Conservation (phyloP, 2,888 invertebrate species). For the Melitaea athalia region DNA sequence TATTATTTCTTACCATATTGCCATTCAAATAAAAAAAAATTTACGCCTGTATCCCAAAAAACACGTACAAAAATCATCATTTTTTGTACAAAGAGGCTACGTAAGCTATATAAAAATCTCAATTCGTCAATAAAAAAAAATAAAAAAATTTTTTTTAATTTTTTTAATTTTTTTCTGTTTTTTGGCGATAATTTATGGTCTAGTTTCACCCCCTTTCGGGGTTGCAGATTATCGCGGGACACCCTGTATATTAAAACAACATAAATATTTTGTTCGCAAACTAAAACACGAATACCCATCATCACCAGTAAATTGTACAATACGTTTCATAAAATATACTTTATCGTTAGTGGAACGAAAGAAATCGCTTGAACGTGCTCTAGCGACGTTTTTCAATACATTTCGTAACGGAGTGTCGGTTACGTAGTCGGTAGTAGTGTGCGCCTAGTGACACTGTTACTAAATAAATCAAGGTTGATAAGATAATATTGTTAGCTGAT, state of each 20-base stretch:
- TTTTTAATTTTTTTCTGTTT: too few relatives aligned
- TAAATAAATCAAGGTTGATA: slow-evolving; percentile 67
- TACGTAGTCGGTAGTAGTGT: slow-evolving; percentile 32
- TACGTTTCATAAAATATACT: background rate
- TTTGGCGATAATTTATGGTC: too few relatives aligned
- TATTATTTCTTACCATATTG: too few relatives aligned
- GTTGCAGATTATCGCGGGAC: too few relatives aligned
- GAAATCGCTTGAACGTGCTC: slow-evolving; percentile 23
- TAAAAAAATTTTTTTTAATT: too few relatives aligned
- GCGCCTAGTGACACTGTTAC: slow-evolving; percentile 55
- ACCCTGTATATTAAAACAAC: background rate
- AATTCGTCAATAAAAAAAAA: too few relatives aligned
- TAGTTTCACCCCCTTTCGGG: too few relatives aligned
- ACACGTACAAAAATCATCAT: too few relatives aligned
- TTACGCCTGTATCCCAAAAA: too few relatives aligned
- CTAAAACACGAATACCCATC: background rate
- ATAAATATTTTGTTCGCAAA: background rate
- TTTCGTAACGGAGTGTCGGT: slow-evolving; percentile 38
- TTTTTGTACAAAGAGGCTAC: too few relatives aligned
- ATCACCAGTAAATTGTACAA: background rate
- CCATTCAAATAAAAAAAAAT: too few relatives aligned
- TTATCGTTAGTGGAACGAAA: slow-evolving; percentile 10
- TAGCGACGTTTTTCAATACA: slow-evolving; percentile 30
- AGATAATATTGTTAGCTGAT: slow-evolving; percentile 58
- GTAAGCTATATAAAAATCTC: too few relatives aligned